These are phyloP conservation scores for Ormyrus nitidulus DNA, from an alignment of 2,888 invertebrate genomes.

Conservation along the genomic window DNA sequence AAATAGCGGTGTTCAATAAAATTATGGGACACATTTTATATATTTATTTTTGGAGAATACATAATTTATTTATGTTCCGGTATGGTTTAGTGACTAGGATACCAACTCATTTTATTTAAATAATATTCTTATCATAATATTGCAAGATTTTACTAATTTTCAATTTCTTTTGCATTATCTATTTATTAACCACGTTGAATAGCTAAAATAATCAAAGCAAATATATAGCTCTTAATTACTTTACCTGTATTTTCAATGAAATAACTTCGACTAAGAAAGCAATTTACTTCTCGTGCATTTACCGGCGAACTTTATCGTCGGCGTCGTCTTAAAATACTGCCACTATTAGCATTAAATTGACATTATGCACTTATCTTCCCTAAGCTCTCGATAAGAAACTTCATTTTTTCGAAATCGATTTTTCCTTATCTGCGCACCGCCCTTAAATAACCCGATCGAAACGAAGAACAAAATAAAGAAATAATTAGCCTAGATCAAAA, in stretches of 20 bases:
- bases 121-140: too few species aligned
- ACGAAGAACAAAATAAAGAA: background rate
- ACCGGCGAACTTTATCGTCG: background rate
- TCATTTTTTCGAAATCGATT: background rate
- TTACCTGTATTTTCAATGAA: background rate
- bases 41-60: too few species aligned
- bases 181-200: too few species aligned
- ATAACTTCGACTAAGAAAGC: background rate
- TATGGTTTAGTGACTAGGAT: too few species aligned
- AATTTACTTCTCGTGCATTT: background rate
- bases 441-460: background rate
- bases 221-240: background rate
- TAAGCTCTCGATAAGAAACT: background rate
- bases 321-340: background rate
- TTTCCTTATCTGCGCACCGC: too few species aligned
- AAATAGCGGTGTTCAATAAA: too few species aligned
- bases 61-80: too few species aligned
- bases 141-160: too few species aligned
- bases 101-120: too few species aligned
- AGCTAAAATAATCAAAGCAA: too few species aligned
- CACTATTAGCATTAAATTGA: background rate
- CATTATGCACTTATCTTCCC: background rate
- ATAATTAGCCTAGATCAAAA: background rate
- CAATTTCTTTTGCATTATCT: too few species aligned
- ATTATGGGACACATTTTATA: too few species aligned